Conservation (phyloP, 2,888 invertebrate genomes). For the Parnassius mnemosyne region DNA sequence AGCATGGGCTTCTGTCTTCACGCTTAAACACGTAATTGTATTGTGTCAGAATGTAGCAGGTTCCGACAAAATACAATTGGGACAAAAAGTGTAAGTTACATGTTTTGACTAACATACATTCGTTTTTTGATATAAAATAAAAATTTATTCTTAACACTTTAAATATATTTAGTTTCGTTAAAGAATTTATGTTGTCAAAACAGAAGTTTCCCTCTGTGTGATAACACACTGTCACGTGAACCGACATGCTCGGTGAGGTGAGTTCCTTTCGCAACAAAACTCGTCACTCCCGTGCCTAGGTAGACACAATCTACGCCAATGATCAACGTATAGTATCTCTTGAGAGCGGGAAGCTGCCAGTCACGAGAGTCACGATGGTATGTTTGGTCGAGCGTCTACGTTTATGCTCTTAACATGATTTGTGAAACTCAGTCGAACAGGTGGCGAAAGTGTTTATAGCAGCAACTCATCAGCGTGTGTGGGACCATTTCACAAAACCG, state of each 20-base stretch:
- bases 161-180: conserved; percentile 10
- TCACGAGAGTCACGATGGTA: conserved; percentile 63
- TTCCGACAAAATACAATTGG: conserved; percentile 1
- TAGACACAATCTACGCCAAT: conserved; percentile 37
- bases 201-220: conserved; percentile 37
- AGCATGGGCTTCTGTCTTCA: conserved; percentile 36
- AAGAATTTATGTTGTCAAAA: conserved; percentile 36
- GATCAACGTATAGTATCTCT: conserved; percentile 14
- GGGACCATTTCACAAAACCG: conserved; percentile 99
- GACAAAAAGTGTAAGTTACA: conserved; percentile 30
- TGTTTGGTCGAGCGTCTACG: conserved; percentile 53
- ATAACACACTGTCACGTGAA: conserved; percentile 37
- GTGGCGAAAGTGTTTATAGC: conserved; percentile 98
- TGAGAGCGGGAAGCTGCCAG: conserved; percentile 48
- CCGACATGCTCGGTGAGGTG: conserved; percentile 34
- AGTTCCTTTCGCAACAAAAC: conserved; percentile 35
- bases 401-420: conserved; percentile 64
- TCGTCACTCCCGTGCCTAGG: conserved; percentile 40
- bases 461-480: conserved; percentile 98
- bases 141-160: neutral
- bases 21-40: conserved; percentile 28
- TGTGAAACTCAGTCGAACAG: conserved; percentile 94
- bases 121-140: neutral
- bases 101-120: conserved; percentile 44
- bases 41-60: conserved; percentile 23